phyloP scores from a whole-genome alignment of 2,888 invertebrate genomes.

The Melikaiella ostensackeni region DNA sequence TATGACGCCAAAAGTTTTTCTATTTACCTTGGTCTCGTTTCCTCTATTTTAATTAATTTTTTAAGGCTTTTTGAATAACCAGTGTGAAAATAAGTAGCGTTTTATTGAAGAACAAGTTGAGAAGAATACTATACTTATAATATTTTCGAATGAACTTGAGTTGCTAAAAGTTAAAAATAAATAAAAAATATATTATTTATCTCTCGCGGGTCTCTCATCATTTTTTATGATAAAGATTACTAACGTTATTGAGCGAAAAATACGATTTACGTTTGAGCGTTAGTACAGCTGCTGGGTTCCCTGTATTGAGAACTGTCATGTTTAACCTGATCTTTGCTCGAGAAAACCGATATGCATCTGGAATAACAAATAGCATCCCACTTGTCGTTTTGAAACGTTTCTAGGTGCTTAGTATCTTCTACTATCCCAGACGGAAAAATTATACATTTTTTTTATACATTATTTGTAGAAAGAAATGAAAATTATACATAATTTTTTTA shows the following conservation, averaged over 20 bases:
- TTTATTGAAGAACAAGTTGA: no score
- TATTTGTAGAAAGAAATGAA: no score
- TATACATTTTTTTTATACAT: no score
- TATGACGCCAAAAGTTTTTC: no score
- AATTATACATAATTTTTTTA: no score
- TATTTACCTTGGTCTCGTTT: no score
- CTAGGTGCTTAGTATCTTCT: neutral
- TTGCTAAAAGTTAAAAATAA: neutral
- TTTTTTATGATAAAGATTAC: neutral
- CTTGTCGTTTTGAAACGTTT: neutral
- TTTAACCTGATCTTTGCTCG: constrained; percentile 13
- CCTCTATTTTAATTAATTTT: no score
- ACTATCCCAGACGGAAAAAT: no score
- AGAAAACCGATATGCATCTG: constrained; percentile 24
- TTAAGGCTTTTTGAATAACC: no score
- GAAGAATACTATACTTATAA: neutral
- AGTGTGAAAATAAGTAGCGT: no score
- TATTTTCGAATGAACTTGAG: neutral
- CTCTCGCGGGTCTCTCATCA: neutral
- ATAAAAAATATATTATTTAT: neutral
- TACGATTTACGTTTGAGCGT: neutral
- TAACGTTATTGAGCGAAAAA: neutral
- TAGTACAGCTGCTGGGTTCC: constrained; percentile 13
- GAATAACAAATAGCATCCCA: constrained; percentile 15
- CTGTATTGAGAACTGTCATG: neutral